Evolutionary conservation across 2,888 invertebrate genomes (phyloP).

Genomic region (Allygus modestus): DNA sequence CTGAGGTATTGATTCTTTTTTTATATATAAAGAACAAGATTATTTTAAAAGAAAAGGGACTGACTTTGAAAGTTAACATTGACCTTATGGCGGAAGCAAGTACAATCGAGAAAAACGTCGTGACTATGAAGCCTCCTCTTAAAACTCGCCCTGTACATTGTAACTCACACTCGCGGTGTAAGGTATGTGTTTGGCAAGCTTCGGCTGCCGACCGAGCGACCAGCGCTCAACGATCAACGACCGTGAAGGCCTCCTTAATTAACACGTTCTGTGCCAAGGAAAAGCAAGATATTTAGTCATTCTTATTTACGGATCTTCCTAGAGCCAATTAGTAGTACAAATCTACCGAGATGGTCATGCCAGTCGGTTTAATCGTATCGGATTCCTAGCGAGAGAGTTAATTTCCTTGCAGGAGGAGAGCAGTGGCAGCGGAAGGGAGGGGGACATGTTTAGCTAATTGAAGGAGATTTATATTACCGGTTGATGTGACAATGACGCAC

Average conservation of each 20-base stretch:
- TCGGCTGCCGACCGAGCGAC: not conserved
- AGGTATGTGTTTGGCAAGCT: too few species aligned
- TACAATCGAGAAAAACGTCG: too few species aligned
- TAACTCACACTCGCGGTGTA: too few species aligned
- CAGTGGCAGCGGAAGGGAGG: not conserved
- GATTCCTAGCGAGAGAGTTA: constrained; percentile 11
- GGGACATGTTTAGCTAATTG: constrained; percentile 22
- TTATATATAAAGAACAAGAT: too few species aligned
- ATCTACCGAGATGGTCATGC: not conserved
- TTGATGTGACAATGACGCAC: constrained; percentile 24
- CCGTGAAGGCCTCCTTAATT: constrained; percentile 23
- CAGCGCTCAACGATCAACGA: not conserved
- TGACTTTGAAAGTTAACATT: too few species aligned
- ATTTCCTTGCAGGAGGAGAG: not conserved
- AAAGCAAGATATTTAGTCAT: constrained; percentile 7
- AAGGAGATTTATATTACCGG: constrained; percentile 7
- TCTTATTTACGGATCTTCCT: not conserved
- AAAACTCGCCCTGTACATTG: too few species aligned
- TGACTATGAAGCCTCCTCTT: too few species aligned
- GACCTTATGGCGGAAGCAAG: too few species aligned
- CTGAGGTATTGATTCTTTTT: too few species aligned
- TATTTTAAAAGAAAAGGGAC: too few species aligned
- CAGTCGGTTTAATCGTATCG: not conserved
- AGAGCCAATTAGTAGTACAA: not conserved
- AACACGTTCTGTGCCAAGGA: constrained; percentile 10